Evolutionary conservation across 2,113 vertebrate genomes (phyloP), one percentile per base, ranked within the genome.

Genomic region (Pelecanus crispus): DNA sequence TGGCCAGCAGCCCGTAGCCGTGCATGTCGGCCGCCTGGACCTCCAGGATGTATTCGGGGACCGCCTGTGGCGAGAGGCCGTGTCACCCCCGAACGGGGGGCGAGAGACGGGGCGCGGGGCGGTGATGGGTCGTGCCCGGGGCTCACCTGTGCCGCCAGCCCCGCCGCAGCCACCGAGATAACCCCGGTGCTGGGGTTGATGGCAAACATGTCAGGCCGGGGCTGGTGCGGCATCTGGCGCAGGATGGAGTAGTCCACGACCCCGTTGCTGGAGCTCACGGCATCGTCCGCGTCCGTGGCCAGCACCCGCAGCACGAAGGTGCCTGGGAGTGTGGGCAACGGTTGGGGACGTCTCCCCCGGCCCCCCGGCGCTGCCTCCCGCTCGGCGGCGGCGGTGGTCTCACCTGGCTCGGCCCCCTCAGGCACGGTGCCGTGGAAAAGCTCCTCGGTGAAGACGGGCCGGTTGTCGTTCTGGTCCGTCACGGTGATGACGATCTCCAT

Each of bases 81-180:
- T 0, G 34, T 87, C 82, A 77, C 11, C n/a, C 32, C 65, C 6
- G 0, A 52, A 26, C 2, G 1, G 18, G 15, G 26, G 4, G 14
- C 1, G 21, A 61, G 32, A 19, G 49, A 13, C 0, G 52, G 55
- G 40, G 36, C 4, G 63, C 28, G 14, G 42, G 56, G 55, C n/a
- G 36, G 3, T 18, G 44, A 9, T 1, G 7, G 47, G 34, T 34
- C 1, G 5, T 44, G 25, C 66, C 11, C 0, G 0, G 28, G 66
- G 13, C 95, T 95, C 34, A 99, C 98, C 98, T 99, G 98, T 96
- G 98, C 96, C 59, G 97, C 98, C 26, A 99, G 95, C 8, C 98
- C 98, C 0, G 2, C 11, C 2, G 10, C 20, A 15, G 97, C 61
- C 80, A 99, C 94, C 0, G 97, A 93, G 89, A 99, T 98, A 67